Conservation (phyloP, 2,113 vertebrate genomes). For the Myiozetetes cayanensis region DNA sequence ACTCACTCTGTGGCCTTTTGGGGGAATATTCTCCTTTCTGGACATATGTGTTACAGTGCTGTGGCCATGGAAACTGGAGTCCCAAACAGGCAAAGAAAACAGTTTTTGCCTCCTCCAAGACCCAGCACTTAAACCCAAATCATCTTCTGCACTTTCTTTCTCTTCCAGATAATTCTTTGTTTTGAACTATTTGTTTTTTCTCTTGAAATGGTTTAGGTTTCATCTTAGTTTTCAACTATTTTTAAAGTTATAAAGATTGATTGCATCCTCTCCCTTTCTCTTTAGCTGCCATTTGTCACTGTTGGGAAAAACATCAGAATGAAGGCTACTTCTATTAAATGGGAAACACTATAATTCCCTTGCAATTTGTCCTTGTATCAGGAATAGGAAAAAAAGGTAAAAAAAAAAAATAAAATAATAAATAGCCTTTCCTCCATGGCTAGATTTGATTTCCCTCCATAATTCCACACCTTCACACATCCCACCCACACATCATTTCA, state of each 20-base stretch:
- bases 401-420: not conserved
- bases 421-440: not conserved
- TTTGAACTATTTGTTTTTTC: not conserved
- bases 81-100: not conserved
- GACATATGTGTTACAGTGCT: not conserved
- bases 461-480: conserved; percentile 29
- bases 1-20: not conserved
- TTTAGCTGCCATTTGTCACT: conserved; percentile 70
- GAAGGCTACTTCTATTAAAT: conserved; percentile 67
- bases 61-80: conserved; percentile 20
- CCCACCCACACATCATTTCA: not conserved
- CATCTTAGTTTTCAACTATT: not conserved
- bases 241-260: conserved; percentile 67
- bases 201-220: not conserved
- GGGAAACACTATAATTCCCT: conserved; percentile 47
- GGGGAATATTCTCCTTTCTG: not conserved
- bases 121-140: not conserved
- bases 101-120: not conserved
- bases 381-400: not conserved
- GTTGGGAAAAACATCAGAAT: conserved; percentile 62
- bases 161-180: conserved; percentile 4
- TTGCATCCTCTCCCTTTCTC: conserved; percentile 53
- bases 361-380: conserved; percentile 49
- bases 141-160: not conserved
- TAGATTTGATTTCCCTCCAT: conserved; percentile 46